Percentiles rank a stretch among this genome's conserved stretches.
Evolutionary conservation across 30 jellyfish, hydroid and myxozoan species (phyloP).

Genomic region (Catostylus mosaicus): DNA sequence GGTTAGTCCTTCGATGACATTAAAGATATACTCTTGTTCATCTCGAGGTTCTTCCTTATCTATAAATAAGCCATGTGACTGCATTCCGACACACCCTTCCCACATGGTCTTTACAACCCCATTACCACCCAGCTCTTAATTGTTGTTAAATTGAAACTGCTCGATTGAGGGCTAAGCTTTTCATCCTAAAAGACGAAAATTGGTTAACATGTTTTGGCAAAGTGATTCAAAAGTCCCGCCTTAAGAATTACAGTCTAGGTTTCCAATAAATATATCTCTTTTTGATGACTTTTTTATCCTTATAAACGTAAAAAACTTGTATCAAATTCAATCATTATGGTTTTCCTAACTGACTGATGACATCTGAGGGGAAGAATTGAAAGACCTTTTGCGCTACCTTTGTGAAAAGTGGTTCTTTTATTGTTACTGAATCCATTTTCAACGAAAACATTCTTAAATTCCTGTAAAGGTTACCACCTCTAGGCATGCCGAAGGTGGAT

Average conservation of each 20-base stretch:
- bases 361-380: not conserved
- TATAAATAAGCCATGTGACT: no score
- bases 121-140: not conserved
- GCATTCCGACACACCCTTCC: no score
- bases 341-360: not conserved
- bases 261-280: not conserved
- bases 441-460: no score
- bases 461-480: no score
- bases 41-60: no score
- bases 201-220: no score
- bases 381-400: not conserved
- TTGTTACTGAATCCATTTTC: no score
- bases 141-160: not conserved
- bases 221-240: not conserved
- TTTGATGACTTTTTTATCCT: not conserved
- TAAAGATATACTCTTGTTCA: no score
- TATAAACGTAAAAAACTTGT: not conserved
- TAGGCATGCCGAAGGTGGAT: no score
- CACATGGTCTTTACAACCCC: no score
- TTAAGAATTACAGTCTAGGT: not conserved
- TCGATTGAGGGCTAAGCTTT: not conserved
- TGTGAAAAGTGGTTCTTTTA: not conserved
- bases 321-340: not conserved
- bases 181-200: not conserved
- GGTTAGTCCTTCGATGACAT: no score